Percentiles rank a stretch among this genome's conserved stretches.
Evolutionary conservation across 2,888 invertebrate species (phyloP).

Genomic region (Philereme vetulata): DNA sequence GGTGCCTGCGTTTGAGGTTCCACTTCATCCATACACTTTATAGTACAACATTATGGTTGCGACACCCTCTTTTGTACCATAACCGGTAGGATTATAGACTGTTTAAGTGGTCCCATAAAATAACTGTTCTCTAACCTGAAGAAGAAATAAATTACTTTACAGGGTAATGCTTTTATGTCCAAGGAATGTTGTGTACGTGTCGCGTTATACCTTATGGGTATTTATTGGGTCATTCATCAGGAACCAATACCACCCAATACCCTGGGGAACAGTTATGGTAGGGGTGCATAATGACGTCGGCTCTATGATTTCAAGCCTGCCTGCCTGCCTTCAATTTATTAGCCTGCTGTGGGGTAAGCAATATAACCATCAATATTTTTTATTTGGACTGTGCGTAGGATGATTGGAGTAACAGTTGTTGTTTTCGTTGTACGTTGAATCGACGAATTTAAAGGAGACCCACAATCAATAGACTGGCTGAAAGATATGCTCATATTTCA

Average conservation of each 20-base stretch:
- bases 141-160: slow-evolving; percentile 83
- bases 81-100: slow-evolving; percentile 77
- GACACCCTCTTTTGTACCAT: slow-evolving; percentile 74
- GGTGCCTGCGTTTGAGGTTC: slow-evolving; percentile 63
- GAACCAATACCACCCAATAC: slow-evolving; percentile 78
- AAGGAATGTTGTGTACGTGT: slow-evolving; percentile 79
- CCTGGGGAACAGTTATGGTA: slow-evolving; percentile 74
- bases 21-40: slow-evolving; percentile 70
- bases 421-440: slow-evolving; percentile 17
- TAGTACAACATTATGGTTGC: slow-evolving; percentile 69
- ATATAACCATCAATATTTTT: slow-evolving; percentile 39
- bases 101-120: slow-evolving; percentile 80
- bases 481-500: too few relatives aligned
- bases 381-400: slow-evolving; percentile 33
- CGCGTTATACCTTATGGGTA: slow-evolving; percentile 78
- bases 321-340: slow-evolving; percentile 70
- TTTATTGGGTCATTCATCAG: slow-evolving; percentile 82
- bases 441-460: background rate
- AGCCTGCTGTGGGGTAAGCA: slow-evolving; percentile 55
- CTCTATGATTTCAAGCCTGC: slow-evolving; percentile 63
- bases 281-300: slow-evolving; percentile 77
- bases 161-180: slow-evolving; percentile 81
- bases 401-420: slow-evolving; percentile 35
- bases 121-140: slow-evolving; percentile 76
- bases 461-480: slow-evolving; percentile 18